A percentile compares a stretch with the other conserved stretches of the same genome.
Evolutionary conservation across 2,113 vertebrate species (phyloP).

Genomic region (Catagonus wagneri): DNA sequence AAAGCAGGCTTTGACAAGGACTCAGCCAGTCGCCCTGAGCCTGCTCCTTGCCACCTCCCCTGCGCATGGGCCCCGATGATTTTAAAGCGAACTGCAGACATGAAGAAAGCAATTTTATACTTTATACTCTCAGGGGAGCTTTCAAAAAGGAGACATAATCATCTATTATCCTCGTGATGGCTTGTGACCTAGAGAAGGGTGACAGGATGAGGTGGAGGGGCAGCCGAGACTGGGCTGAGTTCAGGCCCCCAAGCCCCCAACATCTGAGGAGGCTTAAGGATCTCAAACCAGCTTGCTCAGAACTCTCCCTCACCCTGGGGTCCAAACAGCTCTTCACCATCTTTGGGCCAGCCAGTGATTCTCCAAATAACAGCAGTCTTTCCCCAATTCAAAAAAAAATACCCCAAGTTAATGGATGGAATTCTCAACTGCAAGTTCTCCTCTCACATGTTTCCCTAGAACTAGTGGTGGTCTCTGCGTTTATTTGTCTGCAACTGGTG

Average conservation of each 20-base stretch:
- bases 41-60: neutral
- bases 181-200: neutral
- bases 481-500: neutral
- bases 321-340: neutral
- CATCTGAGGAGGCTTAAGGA: neutral
- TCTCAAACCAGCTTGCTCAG: neutral
- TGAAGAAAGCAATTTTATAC: neutral
- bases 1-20: neutral
- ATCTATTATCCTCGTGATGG: neutral
- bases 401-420: neutral
- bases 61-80: neutral
- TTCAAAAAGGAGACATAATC: neutral
- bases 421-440: neutral
- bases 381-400: neutral
- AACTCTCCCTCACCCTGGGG: accelerated
- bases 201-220: neutral
- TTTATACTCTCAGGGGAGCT: neutral
- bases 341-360: neutral
- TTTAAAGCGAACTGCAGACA: neutral
- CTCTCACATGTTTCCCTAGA: neutral
- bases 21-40: neutral
- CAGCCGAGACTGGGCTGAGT: neutral
- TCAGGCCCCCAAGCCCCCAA: neutral
- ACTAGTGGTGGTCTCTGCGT: accelerated
- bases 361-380: neutral